These are phyloP conservation scores for Zophobas atratus DNA, from an alignment of 1,140 invertebrate genomes.

Conservation along the genomic window DNA sequence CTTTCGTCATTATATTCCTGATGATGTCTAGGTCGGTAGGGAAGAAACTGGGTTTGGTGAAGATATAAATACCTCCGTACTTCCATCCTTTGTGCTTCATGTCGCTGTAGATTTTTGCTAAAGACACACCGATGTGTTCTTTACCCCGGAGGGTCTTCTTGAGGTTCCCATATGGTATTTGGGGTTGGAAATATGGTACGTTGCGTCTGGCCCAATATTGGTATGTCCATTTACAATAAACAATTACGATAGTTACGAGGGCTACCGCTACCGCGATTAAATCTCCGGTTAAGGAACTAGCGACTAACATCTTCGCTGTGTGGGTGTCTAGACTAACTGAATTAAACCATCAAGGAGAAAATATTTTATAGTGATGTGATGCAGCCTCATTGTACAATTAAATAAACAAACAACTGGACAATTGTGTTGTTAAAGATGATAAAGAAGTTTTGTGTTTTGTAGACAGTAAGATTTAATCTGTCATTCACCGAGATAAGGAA, in stretches of 20 bases:
- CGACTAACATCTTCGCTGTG: not conserved
- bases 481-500: too few species aligned
- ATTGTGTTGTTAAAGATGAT: too few species aligned
- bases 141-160: constrained; percentile 10
- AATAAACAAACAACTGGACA: too few species aligned
- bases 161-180: constrained; percentile 46
- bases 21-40: constrained; percentile 69
- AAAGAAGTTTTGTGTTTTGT: too few species aligned
- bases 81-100: constrained; percentile 17
- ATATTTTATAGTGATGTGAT: not conserved
- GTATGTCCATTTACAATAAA: constrained; percentile 58
- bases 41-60: constrained; percentile 47
- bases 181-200: constrained; percentile 55
- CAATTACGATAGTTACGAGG: not conserved
- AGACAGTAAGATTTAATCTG: too few species aligned
- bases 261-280: not conserved
- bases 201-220: constrained; percentile 61
- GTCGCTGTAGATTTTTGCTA: constrained; percentile 15
- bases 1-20: constrained; percentile 67
- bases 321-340: not conserved
- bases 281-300: not conserved
- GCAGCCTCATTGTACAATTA: too few species aligned
- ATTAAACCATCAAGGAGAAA: not conserved
- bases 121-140: constrained; percentile 3
- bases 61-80: constrained; percentile 22